These are phyloP conservation scores for Propsilocerus akamusi DNA, from an alignment of 1,140 invertebrate species.

Conservation along the genomic window DNA sequence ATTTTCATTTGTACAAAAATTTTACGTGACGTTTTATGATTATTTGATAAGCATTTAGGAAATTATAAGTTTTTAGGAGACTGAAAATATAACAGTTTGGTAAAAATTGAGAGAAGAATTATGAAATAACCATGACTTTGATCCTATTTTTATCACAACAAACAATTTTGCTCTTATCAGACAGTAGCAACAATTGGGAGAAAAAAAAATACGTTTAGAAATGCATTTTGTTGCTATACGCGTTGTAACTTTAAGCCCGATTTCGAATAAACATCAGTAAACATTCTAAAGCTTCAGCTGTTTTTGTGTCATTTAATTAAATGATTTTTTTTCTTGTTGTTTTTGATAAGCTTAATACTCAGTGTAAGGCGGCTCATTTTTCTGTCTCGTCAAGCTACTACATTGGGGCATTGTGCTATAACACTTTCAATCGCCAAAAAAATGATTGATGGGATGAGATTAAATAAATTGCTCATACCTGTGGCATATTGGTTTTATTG, in stretches of 20 bases:
- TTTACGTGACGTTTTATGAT: conserved; percentile 7
- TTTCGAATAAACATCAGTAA: neutral
- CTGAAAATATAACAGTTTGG: too few species aligned
- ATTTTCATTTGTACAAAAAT: conserved; percentile 10
- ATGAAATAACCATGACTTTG: neutral
- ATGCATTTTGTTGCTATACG: too few species aligned
- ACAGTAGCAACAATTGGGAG: too few species aligned
- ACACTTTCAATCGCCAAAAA: neutral
- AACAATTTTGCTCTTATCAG: neutral
- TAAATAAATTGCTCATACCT: neutral
- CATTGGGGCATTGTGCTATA: too few species aligned
- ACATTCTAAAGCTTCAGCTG: neutral
- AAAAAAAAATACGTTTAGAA: too few species aligned
- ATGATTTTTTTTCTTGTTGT: neutral
- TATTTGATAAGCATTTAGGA: conserved; percentile 11
- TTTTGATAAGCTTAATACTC: neutral
- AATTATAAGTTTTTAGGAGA: too few species aligned
- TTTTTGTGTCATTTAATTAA: neutral
- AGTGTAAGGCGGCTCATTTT: neutral
- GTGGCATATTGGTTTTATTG: neutral
- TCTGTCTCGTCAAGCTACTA: too few species aligned
- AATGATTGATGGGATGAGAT: neutral
- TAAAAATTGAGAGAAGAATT: conserved; percentile 5
- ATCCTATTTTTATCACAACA: neutral
- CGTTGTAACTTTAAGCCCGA: neutral